Conservation (phyloP, 2,113 vertebrate species). For the Prionailurus bengalensis region DNA sequence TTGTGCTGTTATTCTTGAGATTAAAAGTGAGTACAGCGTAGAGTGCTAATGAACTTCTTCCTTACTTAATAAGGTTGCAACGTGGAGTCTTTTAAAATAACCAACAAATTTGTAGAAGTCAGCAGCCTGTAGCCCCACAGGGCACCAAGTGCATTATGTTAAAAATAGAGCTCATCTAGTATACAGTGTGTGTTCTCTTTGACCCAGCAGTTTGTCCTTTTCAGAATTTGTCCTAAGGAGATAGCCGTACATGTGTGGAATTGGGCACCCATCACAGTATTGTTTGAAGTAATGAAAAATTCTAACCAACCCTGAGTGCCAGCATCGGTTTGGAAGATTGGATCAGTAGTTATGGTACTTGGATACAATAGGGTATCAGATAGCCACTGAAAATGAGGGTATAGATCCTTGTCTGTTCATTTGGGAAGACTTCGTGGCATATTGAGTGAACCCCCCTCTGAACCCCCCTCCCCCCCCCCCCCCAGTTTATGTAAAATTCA, state of each 20-base stretch:
- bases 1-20: constrained; percentile 5
- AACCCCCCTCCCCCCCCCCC: too few species aligned
- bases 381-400: background rate
- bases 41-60: constrained; percentile 27
- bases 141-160: background rate
- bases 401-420: background rate
- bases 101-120: background rate
- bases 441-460: background rate
- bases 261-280: background rate
- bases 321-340: background rate
- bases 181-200: background rate
- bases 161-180: background rate
- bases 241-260: background rate
- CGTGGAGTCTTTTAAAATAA: constrained; percentile 16
- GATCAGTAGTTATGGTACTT: background rate
- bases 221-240: background rate
- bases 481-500: too few species aligned
- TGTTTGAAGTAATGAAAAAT: background rate
- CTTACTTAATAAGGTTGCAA: background rate
- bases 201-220: background rate
- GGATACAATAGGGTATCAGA: background rate
- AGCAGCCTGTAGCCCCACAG: background rate
- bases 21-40: background rate
- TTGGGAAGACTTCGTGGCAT: background rate
- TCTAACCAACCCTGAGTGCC: background rate